These are phyloP conservation scores for Tinamus guttatus DNA, from an alignment of 2,113 vertebrate genomes.

Conservation along the genomic window DNA sequence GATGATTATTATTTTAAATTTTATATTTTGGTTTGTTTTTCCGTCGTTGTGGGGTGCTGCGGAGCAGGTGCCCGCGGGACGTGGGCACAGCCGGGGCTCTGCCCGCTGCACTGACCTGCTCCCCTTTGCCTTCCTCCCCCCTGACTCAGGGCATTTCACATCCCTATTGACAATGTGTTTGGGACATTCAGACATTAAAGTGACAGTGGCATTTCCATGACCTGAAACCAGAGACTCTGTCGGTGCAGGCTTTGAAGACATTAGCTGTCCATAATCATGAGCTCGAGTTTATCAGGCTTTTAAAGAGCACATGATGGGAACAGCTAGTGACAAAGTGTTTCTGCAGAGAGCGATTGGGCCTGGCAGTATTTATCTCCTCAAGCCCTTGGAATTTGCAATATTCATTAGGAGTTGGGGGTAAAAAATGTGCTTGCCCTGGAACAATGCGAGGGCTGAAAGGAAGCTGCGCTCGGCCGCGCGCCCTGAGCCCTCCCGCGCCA, in stretches of 20 bases:
- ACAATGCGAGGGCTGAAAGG: constrained; percentile 18
- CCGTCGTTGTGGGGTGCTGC: too few species aligned
- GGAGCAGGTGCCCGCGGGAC: too few species aligned
- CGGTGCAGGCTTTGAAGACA: constrained; percentile 36
- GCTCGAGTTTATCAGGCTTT: constrained; percentile 43
- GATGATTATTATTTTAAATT: too few species aligned
- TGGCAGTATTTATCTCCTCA: constrained; percentile 65
- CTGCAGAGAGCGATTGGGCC: constrained; percentile 35
- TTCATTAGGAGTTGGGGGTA: constrained; percentile 48
- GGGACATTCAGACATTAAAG: constrained; percentile 65
- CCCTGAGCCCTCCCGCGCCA: neutral
- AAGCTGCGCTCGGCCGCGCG: constrained; percentile 1
- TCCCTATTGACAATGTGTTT: constrained; percentile 74
- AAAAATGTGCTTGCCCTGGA: neutral
- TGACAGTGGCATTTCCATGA: constrained; percentile 76
- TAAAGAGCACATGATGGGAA: constrained; percentile 50
- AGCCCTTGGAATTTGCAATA: constrained; percentile 52
- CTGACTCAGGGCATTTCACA: constrained; percentile 31
- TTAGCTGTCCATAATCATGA: constrained; percentile 56
- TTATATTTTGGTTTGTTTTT: too few species aligned
- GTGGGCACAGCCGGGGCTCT: neutral
- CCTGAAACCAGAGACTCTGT: constrained; percentile 61
- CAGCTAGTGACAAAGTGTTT: constrained; percentile 71
- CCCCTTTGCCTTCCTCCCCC: constrained; percentile 25
- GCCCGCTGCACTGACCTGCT: neutral